phyloP scores from a whole-genome alignment of 2,888 invertebrate genomes.

The Invenusta paracnida region DNA sequence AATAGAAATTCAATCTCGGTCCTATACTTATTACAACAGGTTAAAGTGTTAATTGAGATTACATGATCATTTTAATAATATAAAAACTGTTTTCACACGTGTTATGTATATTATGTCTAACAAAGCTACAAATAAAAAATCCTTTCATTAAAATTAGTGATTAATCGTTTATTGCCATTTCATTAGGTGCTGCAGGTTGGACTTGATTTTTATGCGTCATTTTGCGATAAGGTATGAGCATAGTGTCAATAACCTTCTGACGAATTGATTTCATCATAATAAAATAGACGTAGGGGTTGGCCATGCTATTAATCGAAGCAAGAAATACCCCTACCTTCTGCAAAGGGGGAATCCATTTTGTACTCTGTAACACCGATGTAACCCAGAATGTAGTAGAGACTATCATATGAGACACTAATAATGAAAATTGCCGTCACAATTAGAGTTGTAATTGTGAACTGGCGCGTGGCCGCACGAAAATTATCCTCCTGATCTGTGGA shows the following conservation, averaged over 20 bases:
- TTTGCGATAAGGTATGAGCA: neutral
- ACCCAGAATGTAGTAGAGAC: constrained; percentile 31
- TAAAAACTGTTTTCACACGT: no score
- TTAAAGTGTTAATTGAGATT: no score
- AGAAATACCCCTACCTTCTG: constrained; percentile 36
- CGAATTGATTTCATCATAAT: constrained; percentile 28
- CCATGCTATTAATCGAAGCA: constrained; percentile 32
- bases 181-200: no score
- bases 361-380: constrained; percentile 1
- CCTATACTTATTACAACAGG: no score
- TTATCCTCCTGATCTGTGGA: no score
- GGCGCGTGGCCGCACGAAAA: neutral
- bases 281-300: constrained; percentile 41
- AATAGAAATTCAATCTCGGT: no score
- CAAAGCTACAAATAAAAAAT: no score
- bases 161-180: no score
- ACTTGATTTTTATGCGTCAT: no score
- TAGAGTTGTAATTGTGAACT: constrained; percentile 40
- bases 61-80: no score
- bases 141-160: no score
- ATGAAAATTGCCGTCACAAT: constrained; percentile 40
- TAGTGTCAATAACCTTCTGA: neutral
- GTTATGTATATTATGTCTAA: no score
- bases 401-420: constrained; percentile 14
- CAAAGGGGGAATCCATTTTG: neutral